Conservation (phyloP, 92 coral and sea anemone genomes). For the Galaxea fascicularis region DNA sequence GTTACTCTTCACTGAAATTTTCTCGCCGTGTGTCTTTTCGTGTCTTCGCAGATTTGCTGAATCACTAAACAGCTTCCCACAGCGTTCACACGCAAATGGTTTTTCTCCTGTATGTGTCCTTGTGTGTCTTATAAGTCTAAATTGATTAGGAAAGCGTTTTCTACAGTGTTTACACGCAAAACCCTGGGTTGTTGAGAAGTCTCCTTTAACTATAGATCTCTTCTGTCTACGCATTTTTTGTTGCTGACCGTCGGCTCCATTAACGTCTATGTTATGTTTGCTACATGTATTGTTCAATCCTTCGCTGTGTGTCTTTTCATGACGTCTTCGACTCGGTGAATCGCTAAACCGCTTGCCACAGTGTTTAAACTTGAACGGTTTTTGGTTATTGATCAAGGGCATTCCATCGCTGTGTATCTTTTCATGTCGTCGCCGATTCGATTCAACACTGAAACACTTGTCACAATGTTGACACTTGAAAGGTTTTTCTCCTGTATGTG, state of each 20-base stretch:
- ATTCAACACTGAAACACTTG: no score
- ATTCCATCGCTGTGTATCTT: no score
- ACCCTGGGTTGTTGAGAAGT: not conserved
- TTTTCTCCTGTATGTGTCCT: not conserved
- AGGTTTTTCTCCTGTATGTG: not conserved
- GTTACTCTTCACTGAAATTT: not conserved
- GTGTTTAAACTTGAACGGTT: not conserved
- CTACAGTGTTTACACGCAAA: not conserved
- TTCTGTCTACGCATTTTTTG: no score
- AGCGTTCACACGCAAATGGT: not conserved
- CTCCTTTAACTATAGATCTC: not conserved
- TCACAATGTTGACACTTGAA: not conserved
- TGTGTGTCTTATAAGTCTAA: not conserved
- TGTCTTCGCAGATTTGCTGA: not conserved
- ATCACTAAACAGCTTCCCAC: not conserved
- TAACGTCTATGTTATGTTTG: no score
- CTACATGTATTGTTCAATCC: not conserved
- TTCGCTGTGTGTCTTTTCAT: not conserved
- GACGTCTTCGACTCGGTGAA: not conserved
- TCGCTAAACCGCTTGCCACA: not conserved
- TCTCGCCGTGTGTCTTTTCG: not conserved
- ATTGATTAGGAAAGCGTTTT: not conserved
- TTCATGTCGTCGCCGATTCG: no score
- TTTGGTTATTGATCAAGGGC: no score
- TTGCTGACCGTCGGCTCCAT: no score